Evolutionary conservation across 2,797 vertebrate genomes (phyloP).

Genomic region (Coendou prehensilis): DNA sequence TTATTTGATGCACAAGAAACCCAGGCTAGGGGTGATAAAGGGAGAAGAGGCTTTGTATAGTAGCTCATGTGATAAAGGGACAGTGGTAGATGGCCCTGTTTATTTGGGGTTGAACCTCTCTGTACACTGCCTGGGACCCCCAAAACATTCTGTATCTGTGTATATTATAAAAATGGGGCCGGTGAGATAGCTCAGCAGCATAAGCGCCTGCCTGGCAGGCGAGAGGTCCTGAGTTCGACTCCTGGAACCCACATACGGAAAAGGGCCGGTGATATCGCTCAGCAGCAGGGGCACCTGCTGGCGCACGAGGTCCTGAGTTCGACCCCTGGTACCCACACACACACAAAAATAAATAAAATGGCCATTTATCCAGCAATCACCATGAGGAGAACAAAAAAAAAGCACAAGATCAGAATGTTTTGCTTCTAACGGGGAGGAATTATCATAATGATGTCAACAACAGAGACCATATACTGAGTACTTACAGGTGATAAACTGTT

Average conservation of each 20-base stretch:
- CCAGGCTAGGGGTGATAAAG: neutral
- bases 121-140: neutral
- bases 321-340: too few species aligned
- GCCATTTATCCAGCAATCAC: slow-evolving; percentile 22
- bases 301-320: too few species aligned
- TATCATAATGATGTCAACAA: neutral
- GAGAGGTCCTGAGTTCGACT: too few species aligned
- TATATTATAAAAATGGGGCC: neutral
- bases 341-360: too few species aligned
- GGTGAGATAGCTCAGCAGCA: too few species aligned
- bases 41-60: neutral
- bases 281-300: too few species aligned
- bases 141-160: neutral
- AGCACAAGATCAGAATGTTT: neutral
- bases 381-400: neutral
- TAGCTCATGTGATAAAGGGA: neutral
- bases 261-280: too few species aligned
- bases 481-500: neutral
- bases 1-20: neutral
- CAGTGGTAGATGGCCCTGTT: neutral
- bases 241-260: too few species aligned
- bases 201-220: too few species aligned
- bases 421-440: neutral
- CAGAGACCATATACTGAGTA: neutral
- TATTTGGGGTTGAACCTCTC: neutral